Percentiles rank a stretch among this genome's conserved stretches.
phyloP scores from a whole-genome alignment of 2,797 vertebrate genomes.

The Morus bassanus region DNA sequence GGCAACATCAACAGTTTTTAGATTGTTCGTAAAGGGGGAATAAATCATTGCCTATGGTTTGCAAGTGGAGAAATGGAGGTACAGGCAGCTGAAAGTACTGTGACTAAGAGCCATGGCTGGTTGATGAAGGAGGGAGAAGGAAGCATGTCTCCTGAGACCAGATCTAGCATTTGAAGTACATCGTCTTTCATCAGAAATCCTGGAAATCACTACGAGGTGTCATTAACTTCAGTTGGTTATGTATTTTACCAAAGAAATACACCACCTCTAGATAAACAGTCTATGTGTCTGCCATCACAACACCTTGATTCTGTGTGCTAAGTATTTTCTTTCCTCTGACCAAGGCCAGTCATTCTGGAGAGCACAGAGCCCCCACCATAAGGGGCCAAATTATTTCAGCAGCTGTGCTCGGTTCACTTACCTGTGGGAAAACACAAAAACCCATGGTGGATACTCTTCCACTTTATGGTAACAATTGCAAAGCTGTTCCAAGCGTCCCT shows the following conservation, averaged over 20 bases:
- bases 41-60: neutral
- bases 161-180: neutral
- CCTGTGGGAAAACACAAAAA: neutral
- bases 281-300: neutral
- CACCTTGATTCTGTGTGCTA: neutral
- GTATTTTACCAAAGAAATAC: neutral
- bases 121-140: neutral
- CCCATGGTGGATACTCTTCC: neutral
- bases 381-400: neutral
- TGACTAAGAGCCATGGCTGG: neutral
- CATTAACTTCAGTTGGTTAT: neutral
- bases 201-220: neutral
- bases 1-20: neutral
- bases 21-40: neutral
- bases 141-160: neutral
- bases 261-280: neutral
- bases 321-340: neutral
- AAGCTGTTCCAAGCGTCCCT: neutral
- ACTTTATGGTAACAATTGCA: neutral
- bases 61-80: neutral
- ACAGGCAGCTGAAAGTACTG: neutral
- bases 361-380: neutral
- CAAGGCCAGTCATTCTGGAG: neutral
- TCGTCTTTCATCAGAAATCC: neutral
- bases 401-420: neutral